Conservation (phyloP, 2,113 vertebrate species). For the Galbula dea region DNA sequence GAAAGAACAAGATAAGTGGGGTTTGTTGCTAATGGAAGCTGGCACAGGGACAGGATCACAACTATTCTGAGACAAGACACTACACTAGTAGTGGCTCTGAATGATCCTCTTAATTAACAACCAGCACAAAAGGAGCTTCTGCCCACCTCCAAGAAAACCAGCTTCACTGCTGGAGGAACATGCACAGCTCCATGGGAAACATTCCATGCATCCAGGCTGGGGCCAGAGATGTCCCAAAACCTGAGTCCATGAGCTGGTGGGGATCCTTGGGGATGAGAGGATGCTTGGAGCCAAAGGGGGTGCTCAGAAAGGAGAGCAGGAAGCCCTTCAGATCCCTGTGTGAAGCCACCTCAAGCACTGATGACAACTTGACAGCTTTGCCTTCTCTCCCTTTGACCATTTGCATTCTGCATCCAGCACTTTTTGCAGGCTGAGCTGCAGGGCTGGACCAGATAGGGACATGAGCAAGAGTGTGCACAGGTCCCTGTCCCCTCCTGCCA, state of each 20-base stretch:
- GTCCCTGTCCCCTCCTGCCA: neutral
- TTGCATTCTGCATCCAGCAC: neutral
- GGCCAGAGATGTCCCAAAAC: accelerated
- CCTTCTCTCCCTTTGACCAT: neutral
- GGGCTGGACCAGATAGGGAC: accelerated
- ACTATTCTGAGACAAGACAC: slow-evolving; percentile 56
- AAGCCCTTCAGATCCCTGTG: neutral
- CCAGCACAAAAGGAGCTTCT: slow-evolving; percentile 40
- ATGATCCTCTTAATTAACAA: slow-evolving; percentile 64
- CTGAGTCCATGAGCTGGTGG: accelerated
- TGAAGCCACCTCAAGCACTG: neutral
- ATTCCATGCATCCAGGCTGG: neutral
- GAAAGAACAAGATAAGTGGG: slow-evolving; percentile 70
- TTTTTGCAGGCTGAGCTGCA: neutral
- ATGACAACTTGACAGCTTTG: accelerated
- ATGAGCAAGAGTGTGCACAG: accelerated
- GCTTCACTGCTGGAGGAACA: neutral
- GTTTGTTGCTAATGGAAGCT: slow-evolving; percentile 71
- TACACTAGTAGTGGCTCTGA: slow-evolving; percentile 53
- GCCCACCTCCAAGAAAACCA: neutral
- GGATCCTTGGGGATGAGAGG: neutral
- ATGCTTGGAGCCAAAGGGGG: neutral
- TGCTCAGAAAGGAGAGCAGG: neutral
- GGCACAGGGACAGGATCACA: slow-evolving; percentile 52
- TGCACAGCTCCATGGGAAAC: neutral